A percentile compares a stretch with the other conserved stretches of the same genome.
phyloP scores from a whole-genome alignment of 1,140 invertebrate genomes.

The Plodia interpunctella region DNA sequence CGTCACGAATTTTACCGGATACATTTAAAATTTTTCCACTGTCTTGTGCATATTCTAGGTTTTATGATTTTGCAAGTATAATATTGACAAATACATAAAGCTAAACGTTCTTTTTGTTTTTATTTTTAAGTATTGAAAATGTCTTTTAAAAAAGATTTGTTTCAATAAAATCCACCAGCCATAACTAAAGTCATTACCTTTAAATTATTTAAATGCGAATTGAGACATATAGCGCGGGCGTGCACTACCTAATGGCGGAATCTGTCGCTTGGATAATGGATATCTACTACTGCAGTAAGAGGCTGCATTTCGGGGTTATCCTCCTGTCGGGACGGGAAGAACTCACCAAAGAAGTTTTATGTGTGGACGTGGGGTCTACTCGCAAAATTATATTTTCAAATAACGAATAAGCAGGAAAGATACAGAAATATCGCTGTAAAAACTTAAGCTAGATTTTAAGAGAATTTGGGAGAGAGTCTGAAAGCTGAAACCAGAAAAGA shows the following conservation, averaged over 20 bases:
- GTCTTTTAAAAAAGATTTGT: background rate
- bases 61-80: no score
- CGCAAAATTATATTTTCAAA: no score
- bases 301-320: background rate
- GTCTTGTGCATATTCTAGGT: no score
- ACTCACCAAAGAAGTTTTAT: no score
- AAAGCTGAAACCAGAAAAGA: no score
- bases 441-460: no score
- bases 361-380: no score
- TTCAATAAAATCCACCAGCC: background rate
- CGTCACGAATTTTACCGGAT: background rate
- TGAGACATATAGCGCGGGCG: slow-evolving; percentile 5
- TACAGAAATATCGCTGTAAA: no score
- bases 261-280: slow-evolving; percentile 1
- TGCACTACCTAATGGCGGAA: background rate
- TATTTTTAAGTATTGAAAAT: background rate
- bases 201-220: slow-evolving; percentile 8
- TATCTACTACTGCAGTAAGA: slow-evolving; percentile 2
- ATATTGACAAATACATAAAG: no score
- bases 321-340: background rate
- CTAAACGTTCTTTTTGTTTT: no score
- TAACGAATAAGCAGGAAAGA: no score
- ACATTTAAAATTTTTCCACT: background rate
- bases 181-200: background rate
- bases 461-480: no score